Percentiles rank a stretch among this genome's conserved stretches.
These are phyloP conservation scores for Pilophorus perplexus DNA, from an alignment of 2,888 invertebrate genomes.

Conservation along the genomic window DNA sequence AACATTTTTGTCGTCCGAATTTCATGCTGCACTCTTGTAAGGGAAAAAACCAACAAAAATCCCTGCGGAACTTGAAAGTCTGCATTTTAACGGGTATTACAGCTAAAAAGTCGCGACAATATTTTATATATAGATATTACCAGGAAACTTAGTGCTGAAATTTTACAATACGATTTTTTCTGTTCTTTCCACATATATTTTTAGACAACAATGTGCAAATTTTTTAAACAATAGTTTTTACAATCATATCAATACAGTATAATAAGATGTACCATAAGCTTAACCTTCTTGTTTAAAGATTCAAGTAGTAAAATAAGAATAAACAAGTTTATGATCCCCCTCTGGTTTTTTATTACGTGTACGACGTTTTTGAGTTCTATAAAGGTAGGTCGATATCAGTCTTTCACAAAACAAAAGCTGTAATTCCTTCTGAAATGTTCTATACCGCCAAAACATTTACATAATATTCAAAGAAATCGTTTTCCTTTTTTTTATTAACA, in stretches of 20 bases:
- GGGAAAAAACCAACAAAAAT: too few relatives aligned
- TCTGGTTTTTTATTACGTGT: slow-evolving; percentile 30
- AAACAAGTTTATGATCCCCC: slow-evolving; percentile 43
- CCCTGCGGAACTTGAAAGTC: slow-evolving; percentile 2
- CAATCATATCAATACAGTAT: slow-evolving; percentile 42
- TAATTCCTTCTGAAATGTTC: too few relatives aligned
- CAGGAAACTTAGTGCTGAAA: slow-evolving; percentile 42
- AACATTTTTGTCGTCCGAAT: too few relatives aligned
- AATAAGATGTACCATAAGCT: slow-evolving; percentile 38
- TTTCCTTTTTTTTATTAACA: too few relatives aligned
- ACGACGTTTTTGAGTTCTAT: slow-evolving; percentile 9
- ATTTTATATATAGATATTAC: slow-evolving; percentile 28
- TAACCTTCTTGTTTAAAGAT: slow-evolving; percentile 1
- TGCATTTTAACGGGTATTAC: slow-evolving; percentile 24
- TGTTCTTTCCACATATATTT: slow-evolving; percentile 32
- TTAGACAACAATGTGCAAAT: slow-evolving; percentile 45
- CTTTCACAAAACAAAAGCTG: slow-evolving; percentile 27
- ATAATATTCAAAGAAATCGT: too few relatives aligned
- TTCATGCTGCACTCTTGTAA: too few relatives aligned
- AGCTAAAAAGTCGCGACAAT: slow-evolving; percentile 26
- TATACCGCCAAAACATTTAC: slow-evolving; percentile 10
- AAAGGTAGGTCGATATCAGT: slow-evolving; percentile 30
- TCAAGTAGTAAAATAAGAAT: slow-evolving; percentile 44
- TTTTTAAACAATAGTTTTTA: slow-evolving; percentile 44
- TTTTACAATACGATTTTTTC: slow-evolving; percentile 40